These are phyloP conservation scores for Euleptes europaea DNA, from an alignment of 2,113 vertebrate genomes.

Conservation along the genomic window DNA sequence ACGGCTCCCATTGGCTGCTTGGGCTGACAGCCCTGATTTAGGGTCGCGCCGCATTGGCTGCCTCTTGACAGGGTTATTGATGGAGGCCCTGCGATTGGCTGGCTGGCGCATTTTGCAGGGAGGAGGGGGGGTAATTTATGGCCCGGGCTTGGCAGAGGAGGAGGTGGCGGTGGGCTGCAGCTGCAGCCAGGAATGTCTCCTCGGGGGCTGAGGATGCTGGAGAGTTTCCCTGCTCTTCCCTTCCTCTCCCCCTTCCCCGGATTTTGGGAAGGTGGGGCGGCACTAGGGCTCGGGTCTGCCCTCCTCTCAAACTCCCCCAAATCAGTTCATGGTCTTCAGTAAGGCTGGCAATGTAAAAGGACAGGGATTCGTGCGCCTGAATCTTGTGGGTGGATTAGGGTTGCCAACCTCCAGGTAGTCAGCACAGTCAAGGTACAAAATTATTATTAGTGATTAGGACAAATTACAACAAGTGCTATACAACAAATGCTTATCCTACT, in stretches of 20 bases:
- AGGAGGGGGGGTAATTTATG: constrained; percentile 43
- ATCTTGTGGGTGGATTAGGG: not conserved
- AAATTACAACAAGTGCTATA: too few species aligned
- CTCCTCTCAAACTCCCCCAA: not conserved
- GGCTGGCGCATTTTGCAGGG: not conserved
- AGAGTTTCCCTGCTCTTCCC: not conserved
- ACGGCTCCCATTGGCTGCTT: constrained; percentile 37
- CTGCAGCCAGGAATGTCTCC: constrained; percentile 42
- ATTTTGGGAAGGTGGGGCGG: not conserved
- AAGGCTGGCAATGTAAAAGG: not conserved
- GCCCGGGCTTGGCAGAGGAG: constrained; percentile 19
- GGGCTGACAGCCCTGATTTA: constrained; percentile 52
- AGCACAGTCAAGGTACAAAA: too few species aligned
- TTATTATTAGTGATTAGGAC: too few species aligned
- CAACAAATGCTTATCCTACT: too few species aligned
- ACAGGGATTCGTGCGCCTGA: not conserved
- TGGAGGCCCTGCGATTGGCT: constrained; percentile 35
- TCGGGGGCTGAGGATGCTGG: constrained; percentile 7
- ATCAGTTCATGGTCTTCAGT: not conserved
- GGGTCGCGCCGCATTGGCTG: constrained; percentile 37
- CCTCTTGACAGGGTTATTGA: constrained; percentile 51
- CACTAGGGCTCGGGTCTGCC: not conserved
- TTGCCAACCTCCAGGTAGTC: too few species aligned
- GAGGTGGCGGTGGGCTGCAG: constrained; percentile 24
- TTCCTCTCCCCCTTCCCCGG: not conserved